Conservation (phyloP, 1,140 invertebrate genomes). For the Micrasema longulum region DNA sequence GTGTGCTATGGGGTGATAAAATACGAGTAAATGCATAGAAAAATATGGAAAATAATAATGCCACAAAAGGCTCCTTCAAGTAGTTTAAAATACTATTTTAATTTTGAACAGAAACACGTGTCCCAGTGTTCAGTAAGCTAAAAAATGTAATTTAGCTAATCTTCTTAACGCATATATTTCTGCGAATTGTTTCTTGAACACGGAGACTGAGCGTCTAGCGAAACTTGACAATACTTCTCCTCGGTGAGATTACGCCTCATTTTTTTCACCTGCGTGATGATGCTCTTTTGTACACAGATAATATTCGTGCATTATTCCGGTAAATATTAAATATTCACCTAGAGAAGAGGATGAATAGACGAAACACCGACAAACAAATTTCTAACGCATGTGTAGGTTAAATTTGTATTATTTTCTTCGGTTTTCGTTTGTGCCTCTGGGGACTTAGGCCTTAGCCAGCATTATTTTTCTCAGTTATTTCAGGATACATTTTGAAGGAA, state of each 20-base stretch:
- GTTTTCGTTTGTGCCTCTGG: no score
- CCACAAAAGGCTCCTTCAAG: no score
- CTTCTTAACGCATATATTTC: slow-evolving; percentile 5
- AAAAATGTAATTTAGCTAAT: slow-evolving; percentile 28
- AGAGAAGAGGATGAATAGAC: slow-evolving; percentile 38
- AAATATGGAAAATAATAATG: no score
- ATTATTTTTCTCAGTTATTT: no score
- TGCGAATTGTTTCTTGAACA: background rate
- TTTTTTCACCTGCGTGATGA: slow-evolving; percentile 39
- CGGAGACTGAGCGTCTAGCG: slow-evolving; percentile 49
- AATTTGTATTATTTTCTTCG: no score
- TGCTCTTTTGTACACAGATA: slow-evolving; percentile 47
- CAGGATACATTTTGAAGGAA: no score
- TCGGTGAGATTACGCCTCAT: slow-evolving; percentile 18
- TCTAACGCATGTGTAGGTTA: no score
- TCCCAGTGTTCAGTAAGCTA: background rate
- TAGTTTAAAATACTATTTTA: no score
- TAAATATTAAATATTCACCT: slow-evolving; percentile 54
- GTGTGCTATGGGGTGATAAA: no score
- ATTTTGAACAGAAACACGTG: slow-evolving; percentile 27
- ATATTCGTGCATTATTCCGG: slow-evolving; percentile 42
- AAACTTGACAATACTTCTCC: slow-evolving; percentile 33
- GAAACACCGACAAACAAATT: no score
- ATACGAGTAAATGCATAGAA: no score
- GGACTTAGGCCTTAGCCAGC: no score